These are phyloP conservation scores for Cyprinella venusta DNA, from an alignment of 2,797 vertebrate genomes.

Conservation along the genomic window DNA sequence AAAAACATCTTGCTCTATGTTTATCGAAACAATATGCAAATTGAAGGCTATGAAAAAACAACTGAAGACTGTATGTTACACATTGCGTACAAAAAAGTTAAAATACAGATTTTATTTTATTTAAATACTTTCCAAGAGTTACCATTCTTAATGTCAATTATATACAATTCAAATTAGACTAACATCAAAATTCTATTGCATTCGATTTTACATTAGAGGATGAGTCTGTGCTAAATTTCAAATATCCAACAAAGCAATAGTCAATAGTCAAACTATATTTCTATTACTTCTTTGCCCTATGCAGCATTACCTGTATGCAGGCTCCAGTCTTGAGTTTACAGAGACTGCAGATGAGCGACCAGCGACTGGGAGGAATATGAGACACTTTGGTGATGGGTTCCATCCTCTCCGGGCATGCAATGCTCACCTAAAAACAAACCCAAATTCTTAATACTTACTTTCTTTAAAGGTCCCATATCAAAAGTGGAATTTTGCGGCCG, in stretches of 20 bases:
- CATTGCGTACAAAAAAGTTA: neutral
- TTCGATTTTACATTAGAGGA: neutral
- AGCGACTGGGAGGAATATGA: constrained; percentile 96
- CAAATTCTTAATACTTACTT: neutral
- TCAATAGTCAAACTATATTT: neutral
- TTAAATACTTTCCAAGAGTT: neutral
- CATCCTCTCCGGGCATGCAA: constrained; percentile 98
- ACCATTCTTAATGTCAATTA: neutral
- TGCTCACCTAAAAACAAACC: constrained; percentile 85
- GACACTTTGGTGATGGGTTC: constrained; percentile 98
- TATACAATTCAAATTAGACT: neutral
- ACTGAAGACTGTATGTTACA: neutral
- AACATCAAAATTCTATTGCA: neutral
- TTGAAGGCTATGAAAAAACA: neutral
- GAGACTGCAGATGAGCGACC: constrained; percentile 96
- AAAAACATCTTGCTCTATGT: neutral
- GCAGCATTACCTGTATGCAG: constrained; percentile 90
- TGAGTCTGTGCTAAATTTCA: neutral
- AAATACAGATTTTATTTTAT: neutral
- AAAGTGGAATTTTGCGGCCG: neutral
- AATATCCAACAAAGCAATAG: neutral
- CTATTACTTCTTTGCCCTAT: too few relatives aligned
- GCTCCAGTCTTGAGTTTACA: constrained; percentile 98
- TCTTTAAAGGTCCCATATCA: neutral
- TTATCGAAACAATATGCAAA: neutral